Conservation (phyloP, 2,888 invertebrate species). For the Chymomyza fuscimana region DNA sequence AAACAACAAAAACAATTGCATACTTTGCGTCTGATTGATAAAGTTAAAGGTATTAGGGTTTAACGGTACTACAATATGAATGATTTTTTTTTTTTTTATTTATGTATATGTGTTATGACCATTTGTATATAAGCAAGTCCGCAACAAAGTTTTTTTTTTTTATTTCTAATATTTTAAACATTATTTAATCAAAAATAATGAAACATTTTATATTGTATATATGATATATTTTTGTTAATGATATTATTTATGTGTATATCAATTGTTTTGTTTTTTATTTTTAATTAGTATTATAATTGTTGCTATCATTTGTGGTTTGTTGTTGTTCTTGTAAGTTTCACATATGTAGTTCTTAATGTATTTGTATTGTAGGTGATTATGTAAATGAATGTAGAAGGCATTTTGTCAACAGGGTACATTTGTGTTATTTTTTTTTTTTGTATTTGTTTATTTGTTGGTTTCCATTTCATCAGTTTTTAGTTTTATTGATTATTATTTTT, state of each 20-base stretch:
- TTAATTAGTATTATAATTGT: constrained; percentile 1
- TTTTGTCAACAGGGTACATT: constrained; percentile 74
- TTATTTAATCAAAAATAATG: constrained; percentile 33
- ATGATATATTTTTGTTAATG: constrained; percentile 10
- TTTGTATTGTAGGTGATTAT: constrained; percentile 71
- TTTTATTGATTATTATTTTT: constrained; percentile 22
- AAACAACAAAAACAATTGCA: constrained; percentile 29
- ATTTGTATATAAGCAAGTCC: background rate
- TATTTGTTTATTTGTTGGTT: constrained; percentile 6
- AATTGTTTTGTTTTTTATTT: constrained; percentile 12
- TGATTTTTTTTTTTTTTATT: constrained; percentile 1
- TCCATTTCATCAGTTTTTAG: constrained; percentile 21
- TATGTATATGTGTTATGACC: background rate
- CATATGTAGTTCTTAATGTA: constrained; percentile 56
- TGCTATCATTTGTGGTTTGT: background rate
- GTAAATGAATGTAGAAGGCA: constrained; percentile 69
- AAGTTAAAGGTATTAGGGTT: background rate
- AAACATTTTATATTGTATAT: constrained; percentile 28
- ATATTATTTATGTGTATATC: constrained; percentile 15
- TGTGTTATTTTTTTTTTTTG: constrained; percentile 25
- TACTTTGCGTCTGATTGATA: constrained; percentile 27
- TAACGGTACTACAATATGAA: constrained; percentile 17
- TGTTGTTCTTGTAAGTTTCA: constrained; percentile 17
- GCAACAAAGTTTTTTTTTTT: constrained; percentile 11
- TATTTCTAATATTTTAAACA: background rate